phyloP scores from a whole-genome alignment of 2,797 vertebrate genomes.

The Phrynocephalus guinanensis region DNA sequence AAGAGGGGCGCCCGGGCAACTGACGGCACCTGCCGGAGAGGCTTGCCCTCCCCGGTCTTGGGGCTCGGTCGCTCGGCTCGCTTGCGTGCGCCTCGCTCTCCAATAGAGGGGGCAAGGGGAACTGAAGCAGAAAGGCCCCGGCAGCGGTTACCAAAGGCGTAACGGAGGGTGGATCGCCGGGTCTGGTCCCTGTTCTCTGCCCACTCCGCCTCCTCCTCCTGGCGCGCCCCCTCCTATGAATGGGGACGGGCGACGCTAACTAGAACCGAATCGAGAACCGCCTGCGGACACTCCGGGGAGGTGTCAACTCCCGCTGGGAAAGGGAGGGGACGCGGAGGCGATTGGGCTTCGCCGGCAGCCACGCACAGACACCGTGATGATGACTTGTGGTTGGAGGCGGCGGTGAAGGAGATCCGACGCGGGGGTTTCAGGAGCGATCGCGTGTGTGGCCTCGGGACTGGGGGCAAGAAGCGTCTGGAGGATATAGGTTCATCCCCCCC shows the following conservation, averaged over 20 bases:
- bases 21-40: constrained; percentile 20
- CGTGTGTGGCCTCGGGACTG: background rate
- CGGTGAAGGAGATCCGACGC: background rate
- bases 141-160: constrained; percentile 16
- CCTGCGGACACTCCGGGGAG: background rate
- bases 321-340: background rate
- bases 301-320: background rate
- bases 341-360: background rate
- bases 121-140: background rate
- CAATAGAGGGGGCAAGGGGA: constrained; percentile 29
- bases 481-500: background rate
- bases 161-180: background rate
- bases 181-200: background rate
- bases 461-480: background rate
- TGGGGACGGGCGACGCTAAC: background rate
- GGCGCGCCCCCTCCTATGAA: background rate
- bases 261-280: background rate
- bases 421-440: too few species aligned
- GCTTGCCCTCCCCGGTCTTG: background rate
- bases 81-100: background rate
- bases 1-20: background rate
- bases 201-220: background rate
- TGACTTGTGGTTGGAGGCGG: background rate
- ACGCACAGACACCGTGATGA: background rate
- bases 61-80: background rate